These are phyloP conservation scores for Larimichthys crocea DNA, from an alignment of 2,113 vertebrate species.

Conservation along the genomic window DNA sequence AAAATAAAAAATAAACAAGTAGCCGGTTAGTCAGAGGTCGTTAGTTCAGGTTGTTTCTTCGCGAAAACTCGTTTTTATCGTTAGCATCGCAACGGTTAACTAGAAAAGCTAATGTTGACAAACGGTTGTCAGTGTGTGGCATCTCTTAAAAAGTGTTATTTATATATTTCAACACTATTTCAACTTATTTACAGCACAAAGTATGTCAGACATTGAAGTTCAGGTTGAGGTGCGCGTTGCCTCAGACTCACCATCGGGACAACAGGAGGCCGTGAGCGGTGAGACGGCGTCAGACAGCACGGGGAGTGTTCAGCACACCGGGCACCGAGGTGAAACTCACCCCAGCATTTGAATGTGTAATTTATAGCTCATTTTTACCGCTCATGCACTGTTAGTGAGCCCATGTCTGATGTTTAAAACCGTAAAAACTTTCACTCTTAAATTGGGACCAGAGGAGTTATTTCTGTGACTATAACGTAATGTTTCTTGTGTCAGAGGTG, in stretches of 20 bases:
- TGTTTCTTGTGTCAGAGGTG: slow-evolving; percentile 5
- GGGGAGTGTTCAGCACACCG: not conserved
- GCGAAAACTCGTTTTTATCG: not conserved
- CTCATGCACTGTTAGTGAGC: not conserved
- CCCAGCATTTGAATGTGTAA: not conserved
- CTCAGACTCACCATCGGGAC: not conserved
- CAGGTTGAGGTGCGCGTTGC: not conserved
- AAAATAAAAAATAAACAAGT: not conserved
- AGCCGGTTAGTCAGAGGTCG: no score
- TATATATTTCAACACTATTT: no score
- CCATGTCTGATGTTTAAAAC: not conserved
- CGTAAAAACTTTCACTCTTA: no score
- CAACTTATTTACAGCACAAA: not conserved
- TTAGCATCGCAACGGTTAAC: not conserved
- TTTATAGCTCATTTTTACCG: no score
- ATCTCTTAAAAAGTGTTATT: no score
- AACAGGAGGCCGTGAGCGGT: not conserved
- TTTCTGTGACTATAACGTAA: not conserved
- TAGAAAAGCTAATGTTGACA: no score
- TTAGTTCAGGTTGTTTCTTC: not conserved
- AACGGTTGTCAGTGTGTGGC: no score
- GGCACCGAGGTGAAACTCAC: not conserved
- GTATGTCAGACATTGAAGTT: slow-evolving; percentile 20
- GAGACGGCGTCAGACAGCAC: not conserved
- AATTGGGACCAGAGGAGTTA: no score